These are phyloP conservation scores for Tachina fera DNA, from an alignment of 2,888 invertebrate species.

Conservation along the genomic window DNA sequence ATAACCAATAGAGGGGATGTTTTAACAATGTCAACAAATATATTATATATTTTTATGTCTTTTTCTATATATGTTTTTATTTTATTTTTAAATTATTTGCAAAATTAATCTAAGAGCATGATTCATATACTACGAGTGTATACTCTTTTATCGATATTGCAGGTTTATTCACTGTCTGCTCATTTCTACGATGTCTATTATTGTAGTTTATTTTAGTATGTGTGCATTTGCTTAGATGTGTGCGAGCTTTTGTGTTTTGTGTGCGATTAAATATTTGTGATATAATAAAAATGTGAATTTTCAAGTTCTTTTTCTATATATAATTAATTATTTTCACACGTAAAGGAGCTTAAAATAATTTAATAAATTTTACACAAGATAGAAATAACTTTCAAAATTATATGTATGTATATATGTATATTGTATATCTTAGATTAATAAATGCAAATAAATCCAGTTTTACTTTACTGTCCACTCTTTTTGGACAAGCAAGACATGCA, in stretches of 20 bases:
- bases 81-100: slow-evolving; percentile 58
- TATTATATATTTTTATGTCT: background rate
- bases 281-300: background rate
- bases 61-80: background rate
- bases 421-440: too few species aligned
- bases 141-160: background rate
- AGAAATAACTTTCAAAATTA: too few species aligned
- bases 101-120: slow-evolving; percentile 62
- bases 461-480: too few species aligned
- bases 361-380: too few species aligned
- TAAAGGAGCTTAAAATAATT: too few species aligned
- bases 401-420: too few species aligned
- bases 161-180: background rate
- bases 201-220: background rate
- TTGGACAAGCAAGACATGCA: too few species aligned
- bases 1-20: background rate
- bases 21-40: slow-evolving; percentile 30
- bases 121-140: slow-evolving; percentile 42
- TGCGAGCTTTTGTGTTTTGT: background rate
- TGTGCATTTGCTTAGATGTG: background rate
- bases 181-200: background rate
- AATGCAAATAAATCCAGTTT: too few species aligned
- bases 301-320: too few species aligned
- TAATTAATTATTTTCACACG: too few species aligned
- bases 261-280: background rate